Evolutionary conservation across 1,140 invertebrate genomes (phyloP).

Genomic region (Caenorhabditis inopinata): DNA sequence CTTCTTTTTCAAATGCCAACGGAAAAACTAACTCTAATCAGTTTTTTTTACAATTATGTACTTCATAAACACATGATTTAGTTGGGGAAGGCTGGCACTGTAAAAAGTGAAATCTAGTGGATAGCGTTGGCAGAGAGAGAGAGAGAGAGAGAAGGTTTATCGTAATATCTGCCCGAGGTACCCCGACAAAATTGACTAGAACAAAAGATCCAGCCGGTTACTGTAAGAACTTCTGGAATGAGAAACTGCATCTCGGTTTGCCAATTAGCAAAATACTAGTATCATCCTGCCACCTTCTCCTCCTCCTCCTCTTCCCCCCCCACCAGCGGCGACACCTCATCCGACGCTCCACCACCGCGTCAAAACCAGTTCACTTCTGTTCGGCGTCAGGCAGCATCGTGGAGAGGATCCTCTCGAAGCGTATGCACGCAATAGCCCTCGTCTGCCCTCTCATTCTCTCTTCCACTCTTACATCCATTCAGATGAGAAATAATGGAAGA

Average conservation of each 20-base stretch:
- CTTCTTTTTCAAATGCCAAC: no score
- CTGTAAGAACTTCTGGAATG: neutral
- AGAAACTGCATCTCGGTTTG: conserved; percentile 30
- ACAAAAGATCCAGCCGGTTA: neutral
- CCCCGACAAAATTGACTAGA: neutral
- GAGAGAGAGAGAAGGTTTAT: no score
- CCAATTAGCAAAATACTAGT: conserved; percentile 33
- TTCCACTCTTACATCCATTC: no score
- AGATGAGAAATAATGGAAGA: no score
- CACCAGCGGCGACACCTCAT: conserved; percentile 11
- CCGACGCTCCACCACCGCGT: neutral
- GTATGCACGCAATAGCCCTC: conserved; percentile 28
- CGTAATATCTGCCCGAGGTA: no score
- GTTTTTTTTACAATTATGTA: no score
- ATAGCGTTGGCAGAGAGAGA: no score
- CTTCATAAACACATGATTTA: no score
- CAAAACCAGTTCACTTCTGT: neutral
- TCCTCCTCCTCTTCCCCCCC: no score
- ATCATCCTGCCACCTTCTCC: neutral
- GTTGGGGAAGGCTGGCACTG: no score
- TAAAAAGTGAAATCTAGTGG: no score
- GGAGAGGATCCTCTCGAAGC: conserved; percentile 15
- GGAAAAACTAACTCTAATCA: no score
- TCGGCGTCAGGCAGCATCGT: neutral
- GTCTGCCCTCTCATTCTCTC: conserved; percentile 18